These are phyloP conservation scores for Synergus umbraculus DNA, from an alignment of 2,888 invertebrate genomes.

Conservation along the genomic window DNA sequence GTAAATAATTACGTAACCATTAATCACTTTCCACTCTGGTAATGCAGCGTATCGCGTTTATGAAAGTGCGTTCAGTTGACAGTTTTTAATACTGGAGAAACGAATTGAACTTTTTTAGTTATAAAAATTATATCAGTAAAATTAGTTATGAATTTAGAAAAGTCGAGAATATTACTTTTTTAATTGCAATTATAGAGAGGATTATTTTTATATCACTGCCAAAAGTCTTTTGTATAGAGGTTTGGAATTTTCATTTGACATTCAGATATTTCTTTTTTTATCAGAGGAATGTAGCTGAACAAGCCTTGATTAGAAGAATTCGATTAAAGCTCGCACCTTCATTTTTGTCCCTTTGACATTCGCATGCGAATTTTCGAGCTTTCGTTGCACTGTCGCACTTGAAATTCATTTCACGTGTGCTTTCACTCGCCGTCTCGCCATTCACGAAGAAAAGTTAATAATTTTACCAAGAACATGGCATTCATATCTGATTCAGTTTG, in stretches of 20 bases:
- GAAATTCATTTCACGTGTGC: constrained; percentile 10
- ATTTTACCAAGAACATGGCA: neutral
- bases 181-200: too few relatives aligned
- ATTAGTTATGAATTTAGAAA: too few relatives aligned
- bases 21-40: neutral
- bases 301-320: constrained; percentile 37
- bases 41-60: neutral
- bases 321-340: constrained; percentile 14
- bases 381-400: constrained; percentile 27
- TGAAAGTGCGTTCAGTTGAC: constrained; percentile 10
- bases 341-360: constrained; percentile 31
- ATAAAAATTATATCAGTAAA: too few relatives aligned
- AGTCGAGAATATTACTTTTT: too few relatives aligned
- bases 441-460: neutral
- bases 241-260: neutral
- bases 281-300: constrained; percentile 20
- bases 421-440: neutral
- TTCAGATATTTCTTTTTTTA: constrained; percentile 6
- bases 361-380: constrained; percentile 18
- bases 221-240: too few relatives aligned
- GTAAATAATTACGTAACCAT: constrained; percentile 17
- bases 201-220: too few relatives aligned
- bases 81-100: neutral
- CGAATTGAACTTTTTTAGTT: neutral
- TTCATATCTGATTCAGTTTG: neutral